A percentile compares a stretch with the other conserved stretches of the same genome.
Evolutionary conservation across 2,888 invertebrate genomes (phyloP).

Genomic region (Poecilobothrus nobilitatus): DNA sequence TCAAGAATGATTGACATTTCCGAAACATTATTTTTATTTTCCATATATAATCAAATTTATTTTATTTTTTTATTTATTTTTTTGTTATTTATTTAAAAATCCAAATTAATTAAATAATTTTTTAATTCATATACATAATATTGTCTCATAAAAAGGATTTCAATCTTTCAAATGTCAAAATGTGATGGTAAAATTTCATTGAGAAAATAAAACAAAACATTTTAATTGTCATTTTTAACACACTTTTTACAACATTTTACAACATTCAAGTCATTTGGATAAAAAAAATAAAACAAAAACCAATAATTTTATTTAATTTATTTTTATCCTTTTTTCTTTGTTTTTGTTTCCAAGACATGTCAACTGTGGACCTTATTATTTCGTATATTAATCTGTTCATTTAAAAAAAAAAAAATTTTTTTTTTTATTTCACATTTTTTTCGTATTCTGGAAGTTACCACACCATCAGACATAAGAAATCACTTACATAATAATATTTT

Average conservation of each 20-base stretch:
- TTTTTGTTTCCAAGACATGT: not conserved
- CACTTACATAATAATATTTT: constrained; percentile 3
- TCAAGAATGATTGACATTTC: not conserved
- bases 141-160: too few relatives aligned
- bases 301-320: not conserved
- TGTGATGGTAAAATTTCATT: too few relatives aligned
- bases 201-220: too few relatives aligned
- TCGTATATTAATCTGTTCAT: not conserved
- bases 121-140: too few relatives aligned
- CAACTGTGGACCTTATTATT: not conserved
- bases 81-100: too few relatives aligned
- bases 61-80: too few relatives aligned
- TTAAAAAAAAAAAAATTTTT: not conserved
- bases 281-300: not conserved
- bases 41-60: too few relatives aligned
- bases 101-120: too few relatives aligned
- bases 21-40: not conserved
- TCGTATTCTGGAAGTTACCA: not conserved
- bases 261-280: not conserved
- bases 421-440: not conserved
- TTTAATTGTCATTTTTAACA: too few relatives aligned
- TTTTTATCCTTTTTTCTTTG: too few relatives aligned
- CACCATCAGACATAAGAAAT: not conserved
- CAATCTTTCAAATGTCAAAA: too few relatives aligned
- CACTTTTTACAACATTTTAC: too few relatives aligned